phyloP scores from a whole-genome alignment of 2,797 vertebrate genomes.

The Falco novaeseelandiae region DNA sequence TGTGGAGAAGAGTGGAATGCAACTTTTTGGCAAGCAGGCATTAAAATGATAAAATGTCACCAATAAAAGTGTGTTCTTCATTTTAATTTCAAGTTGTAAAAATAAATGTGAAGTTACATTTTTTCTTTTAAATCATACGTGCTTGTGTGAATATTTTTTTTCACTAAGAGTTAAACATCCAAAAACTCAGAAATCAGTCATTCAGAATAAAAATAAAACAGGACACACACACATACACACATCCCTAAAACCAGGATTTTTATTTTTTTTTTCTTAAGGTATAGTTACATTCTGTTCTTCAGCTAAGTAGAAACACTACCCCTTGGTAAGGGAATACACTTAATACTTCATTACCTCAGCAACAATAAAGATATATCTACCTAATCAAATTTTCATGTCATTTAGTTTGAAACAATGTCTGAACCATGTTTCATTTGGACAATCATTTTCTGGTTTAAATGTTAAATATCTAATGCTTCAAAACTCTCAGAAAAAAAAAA shows the following conservation, averaged over 20 bases:
- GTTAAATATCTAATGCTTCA: neutral
- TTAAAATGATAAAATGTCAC: conserved; percentile 32
- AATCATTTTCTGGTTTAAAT: neutral
- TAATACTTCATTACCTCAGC: neutral
- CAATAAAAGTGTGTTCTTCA: neutral
- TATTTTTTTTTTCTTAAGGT: neutral
- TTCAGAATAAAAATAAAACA: neutral
- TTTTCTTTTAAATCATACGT: neutral
- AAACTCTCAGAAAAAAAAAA: neutral
- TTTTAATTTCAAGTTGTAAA: neutral
- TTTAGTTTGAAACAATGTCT: neutral
- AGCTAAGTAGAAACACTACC: neutral
- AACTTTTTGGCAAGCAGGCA: neutral
- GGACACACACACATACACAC: no score
- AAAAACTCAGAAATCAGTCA: neutral
- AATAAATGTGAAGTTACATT: neutral
- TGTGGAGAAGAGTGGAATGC: neutral
- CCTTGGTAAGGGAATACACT: neutral
- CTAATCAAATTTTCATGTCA: neutral
- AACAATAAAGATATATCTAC: neutral
- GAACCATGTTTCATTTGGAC: neutral
- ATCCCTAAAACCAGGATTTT: neutral
- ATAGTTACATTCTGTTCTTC: neutral
- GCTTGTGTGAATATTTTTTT: neutral
- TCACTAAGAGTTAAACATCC: neutral